These are phyloP conservation scores for Anhinga anhinga DNA, from an alignment of 2,113 vertebrate genomes.

Conservation along the genomic window DNA sequence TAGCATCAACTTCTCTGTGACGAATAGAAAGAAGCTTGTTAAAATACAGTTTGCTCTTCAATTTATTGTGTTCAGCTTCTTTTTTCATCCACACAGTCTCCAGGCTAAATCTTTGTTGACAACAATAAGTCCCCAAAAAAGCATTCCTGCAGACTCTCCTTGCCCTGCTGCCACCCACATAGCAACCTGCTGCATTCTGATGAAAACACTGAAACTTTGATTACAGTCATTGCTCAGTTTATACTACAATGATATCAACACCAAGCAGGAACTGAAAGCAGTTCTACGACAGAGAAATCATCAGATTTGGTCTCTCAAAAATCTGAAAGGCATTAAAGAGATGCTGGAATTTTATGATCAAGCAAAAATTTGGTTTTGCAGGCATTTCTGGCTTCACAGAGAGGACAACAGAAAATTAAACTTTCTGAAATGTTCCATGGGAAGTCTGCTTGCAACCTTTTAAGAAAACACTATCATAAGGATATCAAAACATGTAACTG, in stretches of 20 bases:
- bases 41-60: not conserved
- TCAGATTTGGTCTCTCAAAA: not conserved
- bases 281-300: not conserved
- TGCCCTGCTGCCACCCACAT: not conserved
- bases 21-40: not conserved
- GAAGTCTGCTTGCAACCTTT: not conserved
- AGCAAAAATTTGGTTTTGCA: not conserved
- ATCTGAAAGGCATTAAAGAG: not conserved
- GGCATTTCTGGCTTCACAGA: not conserved
- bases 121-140: not conserved
- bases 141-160: not conserved
- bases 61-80: not conserved
- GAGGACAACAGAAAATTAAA: not conserved
- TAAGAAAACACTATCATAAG: not conserved
- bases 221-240: slow-evolving; percentile 27
- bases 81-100: not conserved
- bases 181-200: not conserved
- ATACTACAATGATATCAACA: not conserved
- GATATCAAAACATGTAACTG: not conserved
- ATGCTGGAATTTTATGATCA: not conserved
- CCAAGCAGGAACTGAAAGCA: not conserved
- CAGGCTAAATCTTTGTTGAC: not conserved
- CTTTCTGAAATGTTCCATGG: not conserved
- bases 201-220: slow-evolving; percentile 26
- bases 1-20: not conserved